Evolutionary conservation across 2,797 vertebrate species (phyloP).

Genomic region (Pogonophryne albipinna): DNA sequence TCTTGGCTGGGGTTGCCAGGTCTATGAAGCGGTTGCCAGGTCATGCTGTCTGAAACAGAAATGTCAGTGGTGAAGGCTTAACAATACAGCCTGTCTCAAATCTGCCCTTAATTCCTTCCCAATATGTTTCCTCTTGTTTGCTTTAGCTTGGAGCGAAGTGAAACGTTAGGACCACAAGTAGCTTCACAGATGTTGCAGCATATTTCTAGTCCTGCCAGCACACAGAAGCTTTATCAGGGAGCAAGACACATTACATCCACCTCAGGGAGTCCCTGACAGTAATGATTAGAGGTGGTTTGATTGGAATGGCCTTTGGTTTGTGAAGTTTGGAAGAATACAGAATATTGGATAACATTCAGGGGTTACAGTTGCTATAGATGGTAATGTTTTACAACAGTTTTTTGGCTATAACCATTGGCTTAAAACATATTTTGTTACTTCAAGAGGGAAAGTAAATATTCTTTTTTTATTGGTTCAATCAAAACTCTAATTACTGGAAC

Average conservation of each 20-base stretch:
- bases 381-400: not conserved
- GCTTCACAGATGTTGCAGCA: conserved; percentile 85
- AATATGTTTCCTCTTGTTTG: conserved; percentile 85
- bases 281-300: conserved; percentile 71
- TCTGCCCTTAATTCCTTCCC: conserved; percentile 83
- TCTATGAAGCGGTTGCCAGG: conserved; percentile 72
- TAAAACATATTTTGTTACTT: conserved; percentile 3
- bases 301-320: conserved; percentile 56
- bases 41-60: conserved; percentile 76
- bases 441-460: not conserved
- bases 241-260: conserved; percentile 74
- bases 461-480: not conserved
- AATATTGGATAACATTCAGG: conserved; percentile 29
- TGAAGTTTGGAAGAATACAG: conserved; percentile 36
- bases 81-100: conserved; percentile 80
- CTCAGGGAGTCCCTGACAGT: conserved; percentile 74
- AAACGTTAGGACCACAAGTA: conserved; percentile 75
- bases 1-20: conserved; percentile 54
- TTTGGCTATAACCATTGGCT: not conserved
- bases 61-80: conserved; percentile 75
- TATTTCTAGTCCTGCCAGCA: conserved; percentile 70
- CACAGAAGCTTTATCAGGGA: conserved; percentile 68
- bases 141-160: conserved; percentile 74
- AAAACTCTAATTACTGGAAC: conserved; percentile 5
- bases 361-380: conserved; percentile 9